Conservation (phyloP, 2,888 invertebrate species). For the Ethmia dodecea region DNA sequence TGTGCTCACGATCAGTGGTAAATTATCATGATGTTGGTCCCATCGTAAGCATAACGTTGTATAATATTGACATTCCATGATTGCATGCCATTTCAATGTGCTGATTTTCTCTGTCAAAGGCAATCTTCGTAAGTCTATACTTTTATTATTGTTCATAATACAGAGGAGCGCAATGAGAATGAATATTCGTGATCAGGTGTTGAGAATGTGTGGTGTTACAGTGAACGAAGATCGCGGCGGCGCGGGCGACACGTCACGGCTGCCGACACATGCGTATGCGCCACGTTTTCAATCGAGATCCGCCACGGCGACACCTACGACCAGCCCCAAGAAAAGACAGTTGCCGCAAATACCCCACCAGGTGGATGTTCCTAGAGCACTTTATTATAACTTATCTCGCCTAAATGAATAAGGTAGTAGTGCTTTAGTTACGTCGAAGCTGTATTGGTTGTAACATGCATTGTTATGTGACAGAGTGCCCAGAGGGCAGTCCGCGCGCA, state of each 20-base stretch:
- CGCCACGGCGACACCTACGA: constrained; percentile 94
- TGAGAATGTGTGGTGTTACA: too few species aligned
- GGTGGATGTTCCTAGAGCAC: too few species aligned
- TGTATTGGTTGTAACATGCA: too few species aligned
- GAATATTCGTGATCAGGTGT: too few species aligned
- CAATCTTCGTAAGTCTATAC: constrained; percentile 27
- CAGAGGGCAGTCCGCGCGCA: constrained; percentile 84
- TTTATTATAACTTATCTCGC: too few species aligned
- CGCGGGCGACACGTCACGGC: constrained; percentile 45
- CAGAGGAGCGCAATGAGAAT: too few species aligned
- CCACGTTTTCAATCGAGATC: constrained; percentile 89
- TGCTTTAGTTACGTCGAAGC: too few species aligned
- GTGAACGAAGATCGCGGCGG: constrained; percentile 48
- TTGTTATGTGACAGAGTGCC: constrained; percentile 52
- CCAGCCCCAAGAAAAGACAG: constrained; percentile 97
- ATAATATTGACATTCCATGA: constrained; percentile 22
- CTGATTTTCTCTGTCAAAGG: constrained; percentile 4
- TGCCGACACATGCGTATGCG: constrained; percentile 78
- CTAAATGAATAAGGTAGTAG: too few species aligned
- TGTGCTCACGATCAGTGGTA: constrained; percentile 17
- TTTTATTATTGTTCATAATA: too few species aligned
- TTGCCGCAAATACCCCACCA: constrained; percentile 93
- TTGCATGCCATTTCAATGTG: constrained; percentile 33
- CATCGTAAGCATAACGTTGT: constrained; percentile 25
- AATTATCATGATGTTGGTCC: too few species aligned